Conservation (phyloP, 2,797 vertebrate genomes). For the Melanotaenia nigrans region DNA sequence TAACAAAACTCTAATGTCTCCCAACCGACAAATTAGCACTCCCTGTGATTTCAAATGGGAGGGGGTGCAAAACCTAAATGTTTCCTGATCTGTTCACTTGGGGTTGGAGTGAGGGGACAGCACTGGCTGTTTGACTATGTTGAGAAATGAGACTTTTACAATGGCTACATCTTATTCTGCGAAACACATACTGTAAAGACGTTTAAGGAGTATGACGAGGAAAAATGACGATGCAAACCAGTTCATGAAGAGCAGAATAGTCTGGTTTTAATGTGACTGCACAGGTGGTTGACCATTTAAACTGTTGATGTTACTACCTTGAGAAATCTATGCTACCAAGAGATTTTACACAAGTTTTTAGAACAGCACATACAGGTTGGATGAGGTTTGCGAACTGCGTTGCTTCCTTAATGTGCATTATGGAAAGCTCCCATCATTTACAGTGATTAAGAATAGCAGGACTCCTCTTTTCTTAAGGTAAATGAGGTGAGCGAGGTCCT, state of each 20-base stretch:
- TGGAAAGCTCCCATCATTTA: constrained; percentile 69
- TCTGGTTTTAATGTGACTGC: constrained; percentile 63
- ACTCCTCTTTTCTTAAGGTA: constrained; percentile 75
- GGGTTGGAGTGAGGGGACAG: constrained; percentile 65
- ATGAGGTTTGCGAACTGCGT: constrained; percentile 57
- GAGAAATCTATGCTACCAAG: constrained; percentile 70
- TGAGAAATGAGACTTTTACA: constrained; percentile 69
- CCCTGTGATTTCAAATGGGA: constrained; percentile 59
- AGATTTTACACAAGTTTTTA: constrained; percentile 65
- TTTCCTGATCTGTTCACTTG: constrained; percentile 72
- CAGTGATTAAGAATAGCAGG: constrained; percentile 77
- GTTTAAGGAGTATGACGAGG: constrained; percentile 62
- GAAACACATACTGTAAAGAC: constrained; percentile 69
- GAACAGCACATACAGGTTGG: constrained; percentile 59
- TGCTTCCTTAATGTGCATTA: constrained; percentile 61
- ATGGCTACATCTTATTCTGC: constrained; percentile 75
- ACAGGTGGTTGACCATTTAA: constrained; percentile 68
- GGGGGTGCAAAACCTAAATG: constrained; percentile 57
- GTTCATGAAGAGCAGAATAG: constrained; percentile 66
- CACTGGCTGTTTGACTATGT: constrained; percentile 61
- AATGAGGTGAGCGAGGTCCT: constrained; percentile 72
- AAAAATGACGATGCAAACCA: constrained; percentile 46
- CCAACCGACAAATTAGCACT: constrained; percentile 71
- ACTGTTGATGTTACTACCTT: constrained; percentile 65
- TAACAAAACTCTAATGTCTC: constrained; percentile 72